A percentile compares a stretch with the other conserved stretches of the same genome.
Conservation (phyloP, 1,140 invertebrate genomes). For the Drosophila pectinifera region DNA sequence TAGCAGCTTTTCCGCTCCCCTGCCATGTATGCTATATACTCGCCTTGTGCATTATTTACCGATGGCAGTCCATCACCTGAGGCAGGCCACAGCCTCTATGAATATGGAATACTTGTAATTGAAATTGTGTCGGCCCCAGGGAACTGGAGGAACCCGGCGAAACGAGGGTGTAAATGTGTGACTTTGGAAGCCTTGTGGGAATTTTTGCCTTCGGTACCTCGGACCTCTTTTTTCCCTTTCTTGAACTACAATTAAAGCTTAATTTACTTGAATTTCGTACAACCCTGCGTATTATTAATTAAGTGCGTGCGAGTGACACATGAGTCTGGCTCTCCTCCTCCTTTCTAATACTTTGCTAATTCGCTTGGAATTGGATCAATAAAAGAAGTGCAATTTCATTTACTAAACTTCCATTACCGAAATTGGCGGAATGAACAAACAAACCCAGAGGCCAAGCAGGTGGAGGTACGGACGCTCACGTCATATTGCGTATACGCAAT, state of each 20-base stretch:
- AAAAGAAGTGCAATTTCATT: slow-evolving; percentile 36
- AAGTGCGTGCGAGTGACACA: slow-evolving; percentile 30
- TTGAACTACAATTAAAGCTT: slow-evolving; percentile 52
- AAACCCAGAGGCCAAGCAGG: slow-evolving; percentile 1
- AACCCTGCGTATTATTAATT: slow-evolving; percentile 49
- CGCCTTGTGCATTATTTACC: slow-evolving; percentile 38
- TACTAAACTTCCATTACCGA: slow-evolving; percentile 43
- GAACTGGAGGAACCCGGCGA: neutral
- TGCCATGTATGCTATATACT: slow-evolving; percentile 4
- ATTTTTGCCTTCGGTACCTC: neutral
- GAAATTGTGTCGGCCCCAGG: slow-evolving; percentile 30
- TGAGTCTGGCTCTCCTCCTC: neutral
- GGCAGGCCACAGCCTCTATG: slow-evolving; percentile 24
- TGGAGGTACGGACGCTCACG: neutral
- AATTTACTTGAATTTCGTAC: slow-evolving; percentile 56
- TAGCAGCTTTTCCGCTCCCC: slow-evolving; percentile 15
- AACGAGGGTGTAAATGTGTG: slow-evolving; percentile 15
- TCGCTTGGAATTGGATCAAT: slow-evolving; percentile 17
- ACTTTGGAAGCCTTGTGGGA: slow-evolving; percentile 10
- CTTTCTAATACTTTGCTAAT: neutral
- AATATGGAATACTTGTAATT: slow-evolving; percentile 51
- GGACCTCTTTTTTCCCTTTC: neutral
- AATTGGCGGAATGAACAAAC: slow-evolving; percentile 48
- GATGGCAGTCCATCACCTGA: slow-evolving; percentile 38
- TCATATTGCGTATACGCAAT: slow-evolving; percentile 44